These are phyloP conservation scores for Drosophila seclusa DNA, from an alignment of 2,888 invertebrate genomes.

Conservation along the genomic window DNA sequence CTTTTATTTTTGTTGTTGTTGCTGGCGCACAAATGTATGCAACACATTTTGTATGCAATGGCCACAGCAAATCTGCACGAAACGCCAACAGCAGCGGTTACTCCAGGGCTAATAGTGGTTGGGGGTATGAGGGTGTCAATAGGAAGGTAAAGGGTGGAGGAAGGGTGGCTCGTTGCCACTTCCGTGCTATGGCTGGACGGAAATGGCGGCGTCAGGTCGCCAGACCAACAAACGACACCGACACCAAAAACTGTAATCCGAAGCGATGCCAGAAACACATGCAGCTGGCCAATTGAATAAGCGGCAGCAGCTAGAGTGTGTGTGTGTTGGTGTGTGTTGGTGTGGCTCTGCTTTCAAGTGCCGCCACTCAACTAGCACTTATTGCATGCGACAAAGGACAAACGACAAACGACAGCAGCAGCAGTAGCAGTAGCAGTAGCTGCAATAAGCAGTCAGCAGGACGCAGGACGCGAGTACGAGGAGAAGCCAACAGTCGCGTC, in stretches of 20 bases:
- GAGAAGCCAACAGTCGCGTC: conserved; percentile 44
- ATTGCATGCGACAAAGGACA: conserved; percentile 76
- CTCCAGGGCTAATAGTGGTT: neutral
- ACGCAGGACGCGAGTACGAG: neutral
- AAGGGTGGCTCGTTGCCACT: conserved; percentile 62
- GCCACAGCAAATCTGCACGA: conserved; percentile 74
- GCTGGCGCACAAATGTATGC: conserved; percentile 71
- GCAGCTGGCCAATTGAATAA: conserved; percentile 69
- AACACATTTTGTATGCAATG: conserved; percentile 80
- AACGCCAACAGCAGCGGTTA: conserved; percentile 38
- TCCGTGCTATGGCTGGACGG: conserved; percentile 77
- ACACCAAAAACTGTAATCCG: conserved; percentile 77
- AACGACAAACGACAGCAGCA: conserved; percentile 59
- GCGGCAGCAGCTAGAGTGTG: conserved; percentile 19
- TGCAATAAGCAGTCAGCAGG: neutral
- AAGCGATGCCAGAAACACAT: conserved; percentile 77
- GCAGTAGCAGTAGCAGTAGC: conserved; percentile 1
- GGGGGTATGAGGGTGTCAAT: neutral
- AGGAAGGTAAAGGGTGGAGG: neutral
- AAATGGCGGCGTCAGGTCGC: conserved; percentile 82
- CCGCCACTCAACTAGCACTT: conserved; percentile 79
- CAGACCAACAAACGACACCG: conserved; percentile 71
- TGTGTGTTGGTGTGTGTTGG: conserved; percentile 25
- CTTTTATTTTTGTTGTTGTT: conserved; percentile 11
- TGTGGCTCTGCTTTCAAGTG: conserved; percentile 78